These are phyloP conservation scores for Melanargia galathea DNA, from an alignment of 2,888 invertebrate species.

Conservation along the genomic window DNA sequence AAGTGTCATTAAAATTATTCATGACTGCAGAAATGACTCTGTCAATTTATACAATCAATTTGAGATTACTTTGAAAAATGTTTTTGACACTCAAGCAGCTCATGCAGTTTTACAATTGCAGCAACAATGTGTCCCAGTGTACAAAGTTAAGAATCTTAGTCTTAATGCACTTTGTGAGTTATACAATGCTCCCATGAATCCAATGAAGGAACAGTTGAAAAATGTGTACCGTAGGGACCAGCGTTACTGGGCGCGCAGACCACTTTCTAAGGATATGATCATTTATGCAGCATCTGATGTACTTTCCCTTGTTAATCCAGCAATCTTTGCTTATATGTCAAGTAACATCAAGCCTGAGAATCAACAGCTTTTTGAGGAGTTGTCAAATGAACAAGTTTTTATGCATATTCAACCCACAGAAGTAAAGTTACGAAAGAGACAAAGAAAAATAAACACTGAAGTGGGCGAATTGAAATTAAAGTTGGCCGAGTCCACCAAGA, in stretches of 20 bases:
- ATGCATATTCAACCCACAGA: constrained; percentile 93
- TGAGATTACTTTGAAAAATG: constrained; percentile 90
- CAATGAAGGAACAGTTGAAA: constrained; percentile 94
- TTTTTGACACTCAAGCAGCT: constrained; percentile 96
- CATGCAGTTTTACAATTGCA: constrained; percentile 95
- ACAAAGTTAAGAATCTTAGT: constrained; percentile 96
- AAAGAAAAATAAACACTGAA: constrained; percentile 95
- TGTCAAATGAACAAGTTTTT: constrained; percentile 93
- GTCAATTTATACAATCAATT: constrained; percentile 93
- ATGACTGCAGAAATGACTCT: constrained; percentile 96
- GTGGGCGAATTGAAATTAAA: constrained; percentile 92
- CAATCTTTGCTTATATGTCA: constrained; percentile 87
- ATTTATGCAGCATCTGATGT: constrained; percentile 95
- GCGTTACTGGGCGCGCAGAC: constrained; percentile 94
- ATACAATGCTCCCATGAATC: constrained; percentile 93
- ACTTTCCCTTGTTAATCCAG: constrained; percentile 91
- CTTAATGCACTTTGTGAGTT: constrained; percentile 95
- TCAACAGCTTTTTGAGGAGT: constrained; percentile 87
- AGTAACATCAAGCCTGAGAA: constrained; percentile 88
- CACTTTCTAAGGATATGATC: constrained; percentile 94
- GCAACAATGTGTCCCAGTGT: constrained; percentile 94
- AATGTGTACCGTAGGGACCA: constrained; percentile 93
- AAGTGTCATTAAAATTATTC: constrained; percentile 93
- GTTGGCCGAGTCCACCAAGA: constrained; percentile 90
- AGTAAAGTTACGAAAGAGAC: constrained; percentile 93